Evolutionary conservation across 23 tunicate genomes (phyloP).

Genomic region (Botrylloides violaceus): DNA sequence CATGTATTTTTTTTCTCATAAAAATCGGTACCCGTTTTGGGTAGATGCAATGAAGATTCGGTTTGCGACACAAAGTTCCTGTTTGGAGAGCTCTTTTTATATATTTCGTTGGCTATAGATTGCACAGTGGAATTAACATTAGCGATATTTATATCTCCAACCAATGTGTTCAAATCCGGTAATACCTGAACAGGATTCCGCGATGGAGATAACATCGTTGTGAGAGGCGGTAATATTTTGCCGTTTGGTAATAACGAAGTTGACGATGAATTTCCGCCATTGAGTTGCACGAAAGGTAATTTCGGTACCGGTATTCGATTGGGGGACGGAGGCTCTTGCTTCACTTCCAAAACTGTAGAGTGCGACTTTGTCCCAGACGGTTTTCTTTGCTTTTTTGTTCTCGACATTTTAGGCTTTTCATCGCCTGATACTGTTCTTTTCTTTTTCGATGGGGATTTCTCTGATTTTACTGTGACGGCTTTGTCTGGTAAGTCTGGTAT

Average conservation of each 20-base stretch:
- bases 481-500: background rate
- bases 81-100: background rate
- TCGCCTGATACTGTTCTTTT: background rate
- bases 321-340: conserved; percentile 3
- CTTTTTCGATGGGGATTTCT: background rate
- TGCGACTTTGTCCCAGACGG: background rate
- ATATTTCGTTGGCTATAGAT: conserved; percentile 2
- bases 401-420: background rate
- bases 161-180: background rate
- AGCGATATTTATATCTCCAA: conserved; percentile 11
- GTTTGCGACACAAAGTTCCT: too few species aligned
- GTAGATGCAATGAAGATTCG: too few species aligned
- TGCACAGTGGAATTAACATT: conserved; percentile 26
- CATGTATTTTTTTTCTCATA: too few species aligned
- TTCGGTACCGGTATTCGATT: background rate
- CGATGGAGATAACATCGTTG: background rate
- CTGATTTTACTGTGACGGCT: background rate
- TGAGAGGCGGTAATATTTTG: background rate
- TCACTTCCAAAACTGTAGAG: background rate
- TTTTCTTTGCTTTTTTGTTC: background rate
- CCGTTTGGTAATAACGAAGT: background rate
- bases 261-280: background rate
- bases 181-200: background rate
- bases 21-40: too few species aligned
- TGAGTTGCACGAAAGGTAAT: background rate